These are phyloP conservation scores for Hylaea fasciaria DNA, from an alignment of 2,888 invertebrate species.

Conservation along the genomic window DNA sequence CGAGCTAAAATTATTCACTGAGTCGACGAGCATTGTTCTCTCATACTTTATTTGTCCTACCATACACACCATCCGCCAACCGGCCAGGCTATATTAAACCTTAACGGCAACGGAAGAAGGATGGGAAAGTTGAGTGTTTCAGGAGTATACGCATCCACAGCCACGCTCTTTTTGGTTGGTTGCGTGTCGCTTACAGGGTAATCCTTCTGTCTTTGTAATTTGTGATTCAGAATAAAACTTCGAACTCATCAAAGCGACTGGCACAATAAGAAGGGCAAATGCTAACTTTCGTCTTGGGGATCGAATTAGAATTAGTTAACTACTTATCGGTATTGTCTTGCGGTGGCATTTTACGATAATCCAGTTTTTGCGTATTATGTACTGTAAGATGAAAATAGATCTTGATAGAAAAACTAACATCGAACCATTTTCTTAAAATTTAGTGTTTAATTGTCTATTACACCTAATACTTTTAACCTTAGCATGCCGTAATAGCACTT, in stretches of 20 bases:
- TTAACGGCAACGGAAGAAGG: neutral
- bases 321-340: constrained; percentile 31
- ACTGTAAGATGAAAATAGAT: too few species aligned
- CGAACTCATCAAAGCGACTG: constrained; percentile 58
- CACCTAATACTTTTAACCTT: neutral
- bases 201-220: constrained; percentile 72
- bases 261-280: constrained; percentile 43
- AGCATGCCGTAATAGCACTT: neutral
- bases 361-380: too few species aligned
- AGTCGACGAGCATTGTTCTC: constrained; percentile 80
- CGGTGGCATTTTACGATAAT: too few species aligned
- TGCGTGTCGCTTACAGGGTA: constrained; percentile 71
- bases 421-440: neutral
- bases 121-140: constrained; percentile 6
- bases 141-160: constrained; percentile 17
- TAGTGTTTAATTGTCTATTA: neutral
- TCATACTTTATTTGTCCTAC: constrained; percentile 78
- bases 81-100: constrained; percentile 18
- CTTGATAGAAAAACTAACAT: too few species aligned
- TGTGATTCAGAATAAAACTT: constrained; percentile 70
- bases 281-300: constrained; percentile 39
- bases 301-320: constrained; percentile 37
- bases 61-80: constrained; percentile 23
- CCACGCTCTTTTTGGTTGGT: constrained; percentile 69
- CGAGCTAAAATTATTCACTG: constrained; percentile 82